Conservation (phyloP, 2,888 invertebrate genomes). For the Carpatolechia fugitivella region DNA sequence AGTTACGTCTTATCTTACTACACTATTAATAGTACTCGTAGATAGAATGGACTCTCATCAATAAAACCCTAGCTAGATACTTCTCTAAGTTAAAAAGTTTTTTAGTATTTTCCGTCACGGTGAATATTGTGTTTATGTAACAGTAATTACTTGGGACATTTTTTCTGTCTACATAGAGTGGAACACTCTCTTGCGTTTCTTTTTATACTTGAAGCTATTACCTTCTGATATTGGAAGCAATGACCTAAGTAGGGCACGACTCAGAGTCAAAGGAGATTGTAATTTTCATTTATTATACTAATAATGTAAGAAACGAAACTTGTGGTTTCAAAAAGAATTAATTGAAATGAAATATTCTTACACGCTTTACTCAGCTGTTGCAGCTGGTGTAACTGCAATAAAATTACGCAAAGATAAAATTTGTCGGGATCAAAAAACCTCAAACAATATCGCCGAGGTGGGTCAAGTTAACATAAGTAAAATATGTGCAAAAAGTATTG, state of each 20-base stretch:
- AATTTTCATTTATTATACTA: too few relatives aligned
- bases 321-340: not conserved
- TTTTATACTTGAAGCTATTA: constrained; percentile 4
- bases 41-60: not conserved
- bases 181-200: not conserved
- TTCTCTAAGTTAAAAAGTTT: not conserved
- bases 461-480: constrained; percentile 1
- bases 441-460: not conserved
- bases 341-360: not conserved
- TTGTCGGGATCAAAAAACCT: not conserved
- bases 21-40: too few relatives aligned
- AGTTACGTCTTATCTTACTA: not conserved
- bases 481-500: not conserved
- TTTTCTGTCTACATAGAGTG: not conserved
- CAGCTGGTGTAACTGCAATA: constrained; percentile 4
- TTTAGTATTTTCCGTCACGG: not conserved
- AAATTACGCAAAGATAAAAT: not conserved
- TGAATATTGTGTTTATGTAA: not conserved
- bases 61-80: not conserved
- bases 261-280: not conserved
- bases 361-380: constrained; percentile 1
- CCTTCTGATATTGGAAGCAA: not conserved
- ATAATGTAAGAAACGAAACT: too few relatives aligned
- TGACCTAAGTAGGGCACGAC: not conserved
- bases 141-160: constrained; percentile 3